Conservation (phyloP, 2,888 invertebrate species). For the Drosophila lutescens region DNA sequence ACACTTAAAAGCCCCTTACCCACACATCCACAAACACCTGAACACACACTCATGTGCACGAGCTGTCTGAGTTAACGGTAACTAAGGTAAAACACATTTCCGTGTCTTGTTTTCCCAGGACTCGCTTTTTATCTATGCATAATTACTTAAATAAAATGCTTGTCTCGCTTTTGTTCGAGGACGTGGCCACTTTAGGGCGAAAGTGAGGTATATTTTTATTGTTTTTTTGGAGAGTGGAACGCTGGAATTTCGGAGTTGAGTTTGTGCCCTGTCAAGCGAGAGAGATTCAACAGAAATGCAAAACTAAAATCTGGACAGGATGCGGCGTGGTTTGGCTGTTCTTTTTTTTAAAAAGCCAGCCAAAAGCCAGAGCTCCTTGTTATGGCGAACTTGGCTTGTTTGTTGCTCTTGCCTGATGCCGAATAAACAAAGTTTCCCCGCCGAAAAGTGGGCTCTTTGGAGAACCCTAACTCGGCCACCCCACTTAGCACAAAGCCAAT, state of each 20-base stretch:
- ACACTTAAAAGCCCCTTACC: constrained; percentile 38
- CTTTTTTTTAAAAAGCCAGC: constrained; percentile 25
- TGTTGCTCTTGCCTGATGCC: constrained; percentile 36
- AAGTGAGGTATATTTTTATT: background rate
- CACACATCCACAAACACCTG: constrained; percentile 6
- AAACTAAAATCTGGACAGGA: constrained; percentile 33
- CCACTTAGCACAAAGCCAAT: constrained; percentile 49
- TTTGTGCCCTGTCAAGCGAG: constrained; percentile 36
- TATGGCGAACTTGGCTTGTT: constrained; percentile 47
- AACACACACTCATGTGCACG: constrained; percentile 5
- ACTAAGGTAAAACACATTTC: constrained; percentile 22
- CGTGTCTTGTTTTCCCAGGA: constrained; percentile 13
- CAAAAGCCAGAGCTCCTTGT: constrained; percentile 44
- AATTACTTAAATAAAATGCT: constrained; percentile 63
- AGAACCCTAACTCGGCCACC: constrained; percentile 51
- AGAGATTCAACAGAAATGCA: constrained; percentile 49
- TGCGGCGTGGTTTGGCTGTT: constrained; percentile 17
- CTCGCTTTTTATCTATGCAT: constrained; percentile 46
- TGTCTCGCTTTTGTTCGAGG: constrained; percentile 15
- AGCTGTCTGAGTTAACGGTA: constrained; percentile 5
- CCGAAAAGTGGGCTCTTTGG: constrained; percentile 37
- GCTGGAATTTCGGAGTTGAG: constrained; percentile 10
- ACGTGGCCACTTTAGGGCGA: constrained; percentile 10
- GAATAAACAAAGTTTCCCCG: constrained; percentile 55
- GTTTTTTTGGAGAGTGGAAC: constrained; percentile 5